These are phyloP conservation scores for Galemys pyrenaicus DNA, from an alignment of 2,113 vertebrate genomes.

Conservation along the genomic window DNA sequence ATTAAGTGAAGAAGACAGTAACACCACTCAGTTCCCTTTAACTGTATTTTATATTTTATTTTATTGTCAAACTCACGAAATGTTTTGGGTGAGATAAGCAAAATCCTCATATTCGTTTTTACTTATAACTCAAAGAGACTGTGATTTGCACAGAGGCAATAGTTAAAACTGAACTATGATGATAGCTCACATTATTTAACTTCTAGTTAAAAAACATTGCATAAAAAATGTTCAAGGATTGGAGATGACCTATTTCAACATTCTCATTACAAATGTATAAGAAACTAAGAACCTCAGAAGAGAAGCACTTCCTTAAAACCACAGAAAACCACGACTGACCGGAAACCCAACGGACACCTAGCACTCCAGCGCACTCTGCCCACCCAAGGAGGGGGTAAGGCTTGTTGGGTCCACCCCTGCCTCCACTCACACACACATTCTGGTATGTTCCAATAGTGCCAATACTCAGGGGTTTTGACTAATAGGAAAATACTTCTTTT, in stretches of 20 bases:
- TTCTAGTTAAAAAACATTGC: neutral
- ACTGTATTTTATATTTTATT: neutral
- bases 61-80: neutral
- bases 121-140: neutral
- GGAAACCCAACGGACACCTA: neutral
- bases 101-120: slow-evolving; percentile 25
- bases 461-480: neutral
- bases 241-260: neutral
- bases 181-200: slow-evolving; percentile 7
- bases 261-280: neutral
- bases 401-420: too few species aligned
- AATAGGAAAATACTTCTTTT: neutral
- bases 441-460: neutral
- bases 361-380: neutral
- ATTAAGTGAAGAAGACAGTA: neutral
- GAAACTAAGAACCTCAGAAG: neutral
- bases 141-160: neutral
- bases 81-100: neutral
- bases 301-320: neutral
- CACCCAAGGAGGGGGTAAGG: neutral
- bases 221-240: neutral
- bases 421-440: too few species aligned
- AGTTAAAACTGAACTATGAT: neutral
- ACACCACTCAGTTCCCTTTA: neutral
- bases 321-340: neutral